Conservation (phyloP, 1,140 invertebrate genomes). For the Heliconius hermathena region DNA sequence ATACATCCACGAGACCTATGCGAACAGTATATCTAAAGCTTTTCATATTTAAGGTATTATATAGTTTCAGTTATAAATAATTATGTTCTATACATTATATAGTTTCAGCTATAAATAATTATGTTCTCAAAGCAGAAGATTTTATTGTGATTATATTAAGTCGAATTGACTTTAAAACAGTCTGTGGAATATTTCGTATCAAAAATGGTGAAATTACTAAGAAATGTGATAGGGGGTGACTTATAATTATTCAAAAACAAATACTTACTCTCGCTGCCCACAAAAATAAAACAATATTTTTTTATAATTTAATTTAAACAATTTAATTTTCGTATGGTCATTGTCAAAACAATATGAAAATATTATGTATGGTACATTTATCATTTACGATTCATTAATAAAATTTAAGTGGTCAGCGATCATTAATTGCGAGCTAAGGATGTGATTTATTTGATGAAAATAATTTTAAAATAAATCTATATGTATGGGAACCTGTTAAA, state of each 20-base stretch:
- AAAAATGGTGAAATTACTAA: background rate
- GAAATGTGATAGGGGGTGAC: background rate
- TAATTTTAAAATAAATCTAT: constrained; percentile 24
- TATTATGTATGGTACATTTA: background rate
- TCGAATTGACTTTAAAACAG: background rate
- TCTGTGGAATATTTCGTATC: background rate
- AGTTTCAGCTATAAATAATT: constrained; percentile 20
- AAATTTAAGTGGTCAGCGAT: background rate
- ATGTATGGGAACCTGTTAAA: constrained; percentile 37
- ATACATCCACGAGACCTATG: constrained; percentile 47
- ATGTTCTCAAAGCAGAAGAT: background rate
- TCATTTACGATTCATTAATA: background rate
- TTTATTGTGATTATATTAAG: background rate
- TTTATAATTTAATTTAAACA: background rate
- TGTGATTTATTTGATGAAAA: constrained; percentile 17
- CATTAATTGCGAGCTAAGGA: constrained; percentile 2
- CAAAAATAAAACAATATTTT: background rate
- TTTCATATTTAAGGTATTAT: constrained; percentile 38
- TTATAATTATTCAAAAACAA: background rate
- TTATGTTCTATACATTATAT: constrained; percentile 15
- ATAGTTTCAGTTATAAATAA: constrained; percentile 23
- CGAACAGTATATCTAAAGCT: constrained; percentile 45
- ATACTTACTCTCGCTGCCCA: background rate
- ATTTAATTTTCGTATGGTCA: background rate
- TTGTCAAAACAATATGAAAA: background rate